Base-by-base conservation (phyloP, 2,797 vertebrate genomes). In the Cyclopterus lumpus region DNA sequence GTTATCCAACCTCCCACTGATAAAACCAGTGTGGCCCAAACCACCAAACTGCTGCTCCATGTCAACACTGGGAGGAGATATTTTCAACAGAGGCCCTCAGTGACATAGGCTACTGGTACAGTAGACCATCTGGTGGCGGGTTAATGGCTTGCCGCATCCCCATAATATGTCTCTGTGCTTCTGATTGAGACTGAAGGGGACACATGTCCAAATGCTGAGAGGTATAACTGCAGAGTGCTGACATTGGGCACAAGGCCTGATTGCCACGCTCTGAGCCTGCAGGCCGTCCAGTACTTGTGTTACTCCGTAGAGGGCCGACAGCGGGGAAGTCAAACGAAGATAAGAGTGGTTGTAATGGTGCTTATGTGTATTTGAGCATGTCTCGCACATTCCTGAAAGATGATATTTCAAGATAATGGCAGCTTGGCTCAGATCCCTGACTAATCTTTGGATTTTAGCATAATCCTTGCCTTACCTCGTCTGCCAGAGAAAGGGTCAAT, bases 1-100 rank as follows among this genome's bases (percentile, higher is more conserved):
- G 85, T 74, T 71, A 79, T 73, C 77, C 58, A 58, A 54, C 73
- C 84, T 72, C 82, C 71, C 65, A 67, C 73, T 86, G 68, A 80
- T 49, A 61, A 61, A 75, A 81, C 63, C 48, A 59, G 72, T 51
- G 59, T 73, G 53, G 62, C 67, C 84, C 68, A 66, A 77, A 71
- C 73, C 60, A 42, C 79, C 86, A 91, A n/a, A 87, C 91, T 93
- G 86, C 85, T 87, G 42, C 53, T 79, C 59, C 72, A n/a, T 85
- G 85, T 90, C 87, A 89, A 83, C 82, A 81, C 65, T 40, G 75
- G 68, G 70, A 78, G 68, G 79, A 80, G 78, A 81, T 84, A 57
- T 65, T 83, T 79, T 85, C 54, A 84, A 78, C 65, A 82, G 46
- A 72, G 55, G 55, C 55, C 61, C 32, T 75, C 46, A 32, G 58